phyloP scores from a whole-genome alignment of 2,888 invertebrate species.

The Osedax fenrisi region DNA sequence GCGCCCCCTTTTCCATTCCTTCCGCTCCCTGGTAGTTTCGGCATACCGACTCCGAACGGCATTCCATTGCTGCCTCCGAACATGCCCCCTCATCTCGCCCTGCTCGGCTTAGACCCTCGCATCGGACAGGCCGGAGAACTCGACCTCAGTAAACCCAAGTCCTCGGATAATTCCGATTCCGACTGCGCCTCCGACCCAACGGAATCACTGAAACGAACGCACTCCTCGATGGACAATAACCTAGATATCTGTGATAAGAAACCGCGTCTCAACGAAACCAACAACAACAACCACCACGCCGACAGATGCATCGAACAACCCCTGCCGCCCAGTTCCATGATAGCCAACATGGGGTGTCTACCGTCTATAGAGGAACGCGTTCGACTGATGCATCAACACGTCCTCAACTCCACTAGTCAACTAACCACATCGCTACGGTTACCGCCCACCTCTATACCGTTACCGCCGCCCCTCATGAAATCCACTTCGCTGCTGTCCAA shows the following conservation, averaged over 20 bases:
- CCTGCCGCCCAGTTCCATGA: neutral
- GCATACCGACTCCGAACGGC: neutral
- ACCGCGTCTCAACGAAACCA: neutral
- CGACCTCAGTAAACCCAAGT: conserved; percentile 28
- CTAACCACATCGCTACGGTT: too few species aligned
- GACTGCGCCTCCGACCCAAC: neutral
- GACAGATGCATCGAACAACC: neutral
- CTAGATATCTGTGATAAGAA: neutral
- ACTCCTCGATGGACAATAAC: neutral
- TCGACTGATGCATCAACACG: neutral
- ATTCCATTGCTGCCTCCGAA: neutral
- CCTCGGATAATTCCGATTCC: neutral
- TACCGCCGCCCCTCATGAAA: neutral
- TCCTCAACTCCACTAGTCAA: neutral
- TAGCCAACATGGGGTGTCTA: neutral
- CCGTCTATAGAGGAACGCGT: neutral
- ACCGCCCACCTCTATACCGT: neutral
- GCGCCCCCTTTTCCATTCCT: neutral
- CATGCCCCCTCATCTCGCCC: conserved; percentile 31
- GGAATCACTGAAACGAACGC: neutral
- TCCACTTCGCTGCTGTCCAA: neutral
- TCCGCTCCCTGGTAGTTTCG: neutral
- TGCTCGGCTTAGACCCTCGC: conserved; percentile 15
- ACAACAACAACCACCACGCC: neutral
- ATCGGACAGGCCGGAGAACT: conserved; percentile 24